Evolutionary conservation across 2,113 vertebrate genomes (phyloP), one percentile per base, ranked within the genome.

Genomic region (Brienomyrus longianalis): DNA sequence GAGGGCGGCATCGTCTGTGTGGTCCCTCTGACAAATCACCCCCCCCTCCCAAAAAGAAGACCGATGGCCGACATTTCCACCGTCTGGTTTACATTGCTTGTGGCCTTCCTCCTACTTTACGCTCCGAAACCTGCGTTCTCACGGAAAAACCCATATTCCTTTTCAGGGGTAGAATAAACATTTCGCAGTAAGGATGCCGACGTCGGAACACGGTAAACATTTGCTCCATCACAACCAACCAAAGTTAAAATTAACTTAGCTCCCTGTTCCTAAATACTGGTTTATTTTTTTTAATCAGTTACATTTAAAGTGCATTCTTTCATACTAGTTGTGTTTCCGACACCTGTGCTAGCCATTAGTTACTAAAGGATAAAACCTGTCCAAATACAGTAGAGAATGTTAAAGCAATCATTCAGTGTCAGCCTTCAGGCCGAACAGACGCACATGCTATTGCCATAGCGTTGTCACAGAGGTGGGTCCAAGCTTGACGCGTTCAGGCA

Each of bases 81-180:
- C 21, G 45, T 86, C 19, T 70, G 89, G 47, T 86, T 50, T 89
- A 86, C 59, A 19, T 50, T 90, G 83, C 66, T 90, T 89, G 54
- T 74, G 84, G 54, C 83, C 45, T 7, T 66, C 7, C 86, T 89
- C n/a, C 83, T 23, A 9, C 43, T 43, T 50, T 31, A 31, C 70
- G 39, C 35, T 54, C 15, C 31, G 0, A 39, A 15, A 48, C 21
- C 43, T 10, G 17, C 77, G 56, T 91, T 93, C 90, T 93, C 92
- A 90, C 39, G 92, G 91, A 91, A 91, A 91, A 93, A 93, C 90
- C 13, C 3, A 74, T 54, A 90, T 93, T 92, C 89, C 90, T 88
- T 85, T 91, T 91, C 91, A 91, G 90, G 31, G 35, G 31, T 10
- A 80, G 17, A 43, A 91, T 93, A 93, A 94, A 94, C 92, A 92